Evolutionary conservation across 1,140 invertebrate genomes (phyloP), one percentile per base, ranked within the genome.

Genomic region (Eufriesea mexicana): DNA sequence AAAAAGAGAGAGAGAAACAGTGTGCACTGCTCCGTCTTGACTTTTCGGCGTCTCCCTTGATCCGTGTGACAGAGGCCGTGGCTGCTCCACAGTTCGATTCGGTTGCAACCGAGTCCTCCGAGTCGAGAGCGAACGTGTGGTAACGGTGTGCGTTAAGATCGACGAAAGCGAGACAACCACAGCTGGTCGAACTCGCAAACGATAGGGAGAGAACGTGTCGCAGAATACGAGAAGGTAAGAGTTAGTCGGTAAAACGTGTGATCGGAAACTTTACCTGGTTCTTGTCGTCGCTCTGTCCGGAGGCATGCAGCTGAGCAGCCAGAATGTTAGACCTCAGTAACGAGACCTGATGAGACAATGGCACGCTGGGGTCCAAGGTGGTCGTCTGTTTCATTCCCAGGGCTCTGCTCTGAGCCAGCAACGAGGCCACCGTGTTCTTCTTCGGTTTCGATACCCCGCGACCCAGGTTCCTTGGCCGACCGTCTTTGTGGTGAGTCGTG

Each of bases 401-500:
- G 2, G 97, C 97, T 86, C 97, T 94, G 87, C 97, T 97, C 93
- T 98, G 97, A 0, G 97, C 97, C 42, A 98, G 93, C 49, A 98
- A 93, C 42, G 97, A 98, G 0, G 98, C 98, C 0, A 98, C 98
- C 0, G 98, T 98, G 90, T 98, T 98, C 94, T 98, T 98, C 95
- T 98, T 98, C 47, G 97, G 97, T 91, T 98, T 98, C 84, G 97
- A 98, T 7, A 98, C 97, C 2, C 97, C 97, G 6, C 97, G 95
- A 14, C 97, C 97, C 14, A 98, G 95, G 93, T 98, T 97, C 20
- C 97, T 95, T 0, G 97, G 97, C 54, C 97, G 92, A 7, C 97
- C 96, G 91, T 98, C 97, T 75, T 97, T 96, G 78, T 95, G 94
- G 71, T 94, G 93, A 2, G 89, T 87, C 70, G 55, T 92, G 81